A percentile compares a stretch with the other conserved stretches of the same genome.
These are phyloP conservation scores for Cynoglossus semilaevis DNA, from an alignment of 2,113 vertebrate species.

Conservation along the genomic window DNA sequence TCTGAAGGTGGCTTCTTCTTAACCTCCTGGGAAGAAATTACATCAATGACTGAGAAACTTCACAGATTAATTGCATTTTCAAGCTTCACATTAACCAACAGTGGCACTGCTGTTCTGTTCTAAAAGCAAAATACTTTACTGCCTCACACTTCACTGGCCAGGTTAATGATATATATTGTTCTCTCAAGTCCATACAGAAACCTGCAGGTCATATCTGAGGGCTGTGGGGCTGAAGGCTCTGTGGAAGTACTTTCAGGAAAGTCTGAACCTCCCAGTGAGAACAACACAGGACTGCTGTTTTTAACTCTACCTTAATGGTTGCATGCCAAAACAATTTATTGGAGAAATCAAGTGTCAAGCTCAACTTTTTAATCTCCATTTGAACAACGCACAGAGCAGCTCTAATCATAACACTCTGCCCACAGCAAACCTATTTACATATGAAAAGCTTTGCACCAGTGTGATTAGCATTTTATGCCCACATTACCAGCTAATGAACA, in stretches of 20 bases:
- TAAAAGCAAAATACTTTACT: too few relatives aligned
- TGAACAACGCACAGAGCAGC: constrained; percentile 38
- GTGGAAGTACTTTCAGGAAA: constrained; percentile 31
- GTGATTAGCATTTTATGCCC: constrained; percentile 52
- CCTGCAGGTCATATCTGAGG: constrained; percentile 16
- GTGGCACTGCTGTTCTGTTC: too few relatives aligned
- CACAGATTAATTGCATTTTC: too few relatives aligned
- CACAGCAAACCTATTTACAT: constrained; percentile 50
- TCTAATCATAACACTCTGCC: constrained; percentile 44
- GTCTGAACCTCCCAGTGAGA: constrained; percentile 30
- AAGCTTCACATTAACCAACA: too few relatives aligned
- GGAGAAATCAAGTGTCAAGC: constrained; percentile 37
- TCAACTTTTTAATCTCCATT: constrained; percentile 51
- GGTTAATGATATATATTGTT: too few relatives aligned
- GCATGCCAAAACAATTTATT: constrained; percentile 41
- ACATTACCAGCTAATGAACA: constrained; percentile 50
- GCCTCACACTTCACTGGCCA: too few relatives aligned
- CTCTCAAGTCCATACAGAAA: not conserved
- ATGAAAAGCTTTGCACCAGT: constrained; percentile 29
- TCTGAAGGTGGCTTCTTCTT: too few relatives aligned
- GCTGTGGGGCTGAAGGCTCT: not conserved
- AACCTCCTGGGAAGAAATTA: too few relatives aligned
- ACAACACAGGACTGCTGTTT: constrained; percentile 28
- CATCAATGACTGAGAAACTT: too few relatives aligned
- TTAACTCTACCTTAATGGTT: constrained; percentile 20